These are phyloP conservation scores for Liopterus haemorrhoidalis DNA, from an alignment of 2,888 invertebrate species.

Conservation along the genomic window DNA sequence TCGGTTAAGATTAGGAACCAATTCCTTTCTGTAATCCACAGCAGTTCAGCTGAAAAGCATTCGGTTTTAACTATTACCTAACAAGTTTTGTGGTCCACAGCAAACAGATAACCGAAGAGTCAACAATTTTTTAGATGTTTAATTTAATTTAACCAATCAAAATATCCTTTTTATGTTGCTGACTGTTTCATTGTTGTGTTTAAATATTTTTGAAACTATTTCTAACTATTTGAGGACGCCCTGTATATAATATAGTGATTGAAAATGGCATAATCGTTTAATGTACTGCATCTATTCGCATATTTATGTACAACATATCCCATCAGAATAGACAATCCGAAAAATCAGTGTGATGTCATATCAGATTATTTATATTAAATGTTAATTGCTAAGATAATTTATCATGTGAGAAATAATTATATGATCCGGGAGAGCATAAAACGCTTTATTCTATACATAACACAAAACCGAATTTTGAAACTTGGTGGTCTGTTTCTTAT, in stretches of 20 bases:
- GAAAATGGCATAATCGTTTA: too few species aligned
- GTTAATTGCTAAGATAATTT: conserved; percentile 34
- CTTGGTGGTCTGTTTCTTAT: too few species aligned
- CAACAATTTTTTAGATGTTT: too few species aligned
- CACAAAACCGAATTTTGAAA: neutral
- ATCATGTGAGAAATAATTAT: conserved; percentile 22
- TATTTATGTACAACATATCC: conserved; percentile 39
- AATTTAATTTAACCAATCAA: conserved; percentile 26
- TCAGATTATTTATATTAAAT: conserved; percentile 28
- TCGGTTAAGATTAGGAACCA: too few species aligned
- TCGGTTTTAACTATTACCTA: too few species aligned
- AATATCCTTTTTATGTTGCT: too few species aligned
- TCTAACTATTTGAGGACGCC: conserved; percentile 1
- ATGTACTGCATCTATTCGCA: conserved; percentile 24
- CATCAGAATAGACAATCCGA: conserved; percentile 43
- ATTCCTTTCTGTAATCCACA: too few species aligned
- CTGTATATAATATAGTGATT: conserved; percentile 12
- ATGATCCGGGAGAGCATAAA: conserved; percentile 20
- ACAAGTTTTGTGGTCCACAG: too few species aligned
- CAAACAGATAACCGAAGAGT: too few species aligned
- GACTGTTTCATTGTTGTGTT: too few species aligned
- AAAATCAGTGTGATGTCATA: conserved; percentile 40
- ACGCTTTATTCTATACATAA: conserved; percentile 10
- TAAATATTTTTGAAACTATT: too few species aligned
- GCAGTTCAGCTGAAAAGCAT: too few species aligned